A percentile compares a stretch with the other conserved stretches of the same genome.
Conservation (phyloP, 1,140 invertebrate genomes). For the Drosophila littoralis region DNA sequence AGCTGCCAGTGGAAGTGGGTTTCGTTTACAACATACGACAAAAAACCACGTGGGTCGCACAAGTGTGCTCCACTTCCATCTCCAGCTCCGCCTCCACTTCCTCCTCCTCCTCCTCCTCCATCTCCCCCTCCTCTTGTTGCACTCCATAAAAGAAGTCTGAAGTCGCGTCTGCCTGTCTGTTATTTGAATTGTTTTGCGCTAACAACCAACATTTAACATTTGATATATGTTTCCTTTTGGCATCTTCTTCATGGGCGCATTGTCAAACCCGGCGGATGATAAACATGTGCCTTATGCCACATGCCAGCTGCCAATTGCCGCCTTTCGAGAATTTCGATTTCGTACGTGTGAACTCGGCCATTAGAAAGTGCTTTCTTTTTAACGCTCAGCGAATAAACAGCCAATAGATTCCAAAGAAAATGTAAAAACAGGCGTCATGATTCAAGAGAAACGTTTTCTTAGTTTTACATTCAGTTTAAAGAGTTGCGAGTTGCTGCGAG, state of each 20-base stretch:
- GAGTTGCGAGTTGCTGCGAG: too few species aligned
- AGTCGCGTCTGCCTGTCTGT: slow-evolving; percentile 23
- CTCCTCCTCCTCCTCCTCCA: neutral
- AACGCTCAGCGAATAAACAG: neutral
- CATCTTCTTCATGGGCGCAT: neutral
- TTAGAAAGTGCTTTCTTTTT: slow-evolving; percentile 40
- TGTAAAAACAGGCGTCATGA: neutral
- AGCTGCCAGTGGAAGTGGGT: slow-evolving; percentile 48
- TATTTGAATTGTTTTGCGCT: slow-evolving; percentile 45
- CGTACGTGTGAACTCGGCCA: slow-evolving; percentile 20
- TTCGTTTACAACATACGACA: slow-evolving; percentile 36
- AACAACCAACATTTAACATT: slow-evolving; percentile 41
- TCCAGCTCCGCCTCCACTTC: neutral
- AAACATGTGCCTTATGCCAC: neutral
- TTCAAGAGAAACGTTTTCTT: neutral
- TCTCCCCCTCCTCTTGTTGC: neutral
- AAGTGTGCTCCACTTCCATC: slow-evolving; percentile 37
- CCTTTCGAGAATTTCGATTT: slow-evolving; percentile 7
- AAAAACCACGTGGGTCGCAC: slow-evolving; percentile 45
- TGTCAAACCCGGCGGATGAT: slow-evolving; percentile 18
- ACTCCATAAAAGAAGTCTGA: neutral
- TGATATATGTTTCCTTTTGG: slow-evolving; percentile 44
- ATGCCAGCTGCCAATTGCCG: slow-evolving; percentile 1
- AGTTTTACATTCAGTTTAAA: neutral
- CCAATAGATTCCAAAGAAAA: neutral